Conservation (phyloP, 2,888 invertebrate species). For the Schizaphis graminum region DNA sequence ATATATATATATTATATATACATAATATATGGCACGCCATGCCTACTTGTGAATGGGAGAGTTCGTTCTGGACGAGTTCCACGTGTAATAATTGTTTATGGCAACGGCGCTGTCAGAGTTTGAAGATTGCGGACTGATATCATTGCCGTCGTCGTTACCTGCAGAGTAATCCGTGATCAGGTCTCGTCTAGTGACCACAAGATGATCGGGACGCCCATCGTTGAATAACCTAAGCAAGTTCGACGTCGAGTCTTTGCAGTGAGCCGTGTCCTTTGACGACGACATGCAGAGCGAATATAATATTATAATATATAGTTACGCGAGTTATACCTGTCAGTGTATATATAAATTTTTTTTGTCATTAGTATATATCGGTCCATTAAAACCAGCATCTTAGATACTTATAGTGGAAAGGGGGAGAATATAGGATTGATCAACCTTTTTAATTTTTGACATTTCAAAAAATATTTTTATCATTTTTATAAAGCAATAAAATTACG, state of each 20-base stretch:
- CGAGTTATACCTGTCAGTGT: background rate
- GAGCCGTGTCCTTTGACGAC: background rate
- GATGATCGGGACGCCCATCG: background rate
- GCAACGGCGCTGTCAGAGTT: background rate
- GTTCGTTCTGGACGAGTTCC: conserved; percentile 49
- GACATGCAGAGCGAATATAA: background rate
- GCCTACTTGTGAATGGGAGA: conserved; percentile 36
- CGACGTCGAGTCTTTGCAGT: background rate
- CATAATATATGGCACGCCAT: too few relatives aligned
- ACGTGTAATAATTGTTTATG: conserved; percentile 59
- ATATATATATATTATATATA: too few relatives aligned
- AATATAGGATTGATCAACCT: background rate
- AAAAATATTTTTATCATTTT: background rate
- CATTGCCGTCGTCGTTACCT: background rate
- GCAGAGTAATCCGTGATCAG: background rate
- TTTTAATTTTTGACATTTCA: background rate
- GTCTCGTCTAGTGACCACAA: conserved; percentile 32
- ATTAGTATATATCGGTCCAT: background rate
- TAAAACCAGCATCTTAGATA: background rate
- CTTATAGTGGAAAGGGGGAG: background rate
- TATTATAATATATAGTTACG: background rate
- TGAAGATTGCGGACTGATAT: background rate
- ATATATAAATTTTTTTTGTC: background rate
- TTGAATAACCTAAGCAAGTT: conserved; percentile 3
- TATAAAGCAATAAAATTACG: background rate